Evolutionary conservation across 2,113 vertebrate species (phyloP), one percentile per base, ranked within the genome.

Genomic region (Dromas ardeola): DNA sequence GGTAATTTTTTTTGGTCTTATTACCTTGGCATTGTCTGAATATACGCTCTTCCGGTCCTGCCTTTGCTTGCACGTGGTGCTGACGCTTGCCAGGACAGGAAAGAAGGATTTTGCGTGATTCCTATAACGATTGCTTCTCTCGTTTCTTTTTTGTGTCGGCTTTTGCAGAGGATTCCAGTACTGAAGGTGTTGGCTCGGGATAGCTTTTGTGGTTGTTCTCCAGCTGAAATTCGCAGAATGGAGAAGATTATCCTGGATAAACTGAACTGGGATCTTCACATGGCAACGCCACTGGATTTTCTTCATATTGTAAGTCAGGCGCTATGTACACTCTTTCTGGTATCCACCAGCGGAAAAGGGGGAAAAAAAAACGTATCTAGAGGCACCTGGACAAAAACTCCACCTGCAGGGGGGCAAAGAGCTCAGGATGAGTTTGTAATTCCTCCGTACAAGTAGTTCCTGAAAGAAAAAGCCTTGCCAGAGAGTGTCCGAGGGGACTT

Each of bases 221-320:
- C 99, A 52, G 99, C 99, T 81, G 99, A 99, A 97, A 99, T 99
- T 81, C 98, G 99, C 96, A 98, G 99, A 96, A 99, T 99, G 99
- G 99, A 99, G 98, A 98, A 98, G 98, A 99, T 99, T 95, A 98
- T 99, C 98, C 98, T 99, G 98, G 99, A 99, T 98, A 99, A 99
- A 95, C 98, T 99, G 95, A 98, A 98, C 97, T 99, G 99, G 99
- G 99, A 99, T 97, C 99, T 99, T 97, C 99, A 99, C 97, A 98
- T 98, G 34, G 98, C 99, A 84, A 99, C 99, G 2, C 98, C 99
- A 26, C 97, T 99, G 98, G 99, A 99, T 98, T 99, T 99, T 98
- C 99, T 99, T 97, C 99, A 99, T 91, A 99, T 99, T 95, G 99
- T 99, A 98, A 97, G 97, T 98, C 56, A 53, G 69, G 89, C 84